These are phyloP conservation scores for Diaprepes abbreviatus DNA, from an alignment of 2,888 invertebrate genomes.

Conservation along the genomic window DNA sequence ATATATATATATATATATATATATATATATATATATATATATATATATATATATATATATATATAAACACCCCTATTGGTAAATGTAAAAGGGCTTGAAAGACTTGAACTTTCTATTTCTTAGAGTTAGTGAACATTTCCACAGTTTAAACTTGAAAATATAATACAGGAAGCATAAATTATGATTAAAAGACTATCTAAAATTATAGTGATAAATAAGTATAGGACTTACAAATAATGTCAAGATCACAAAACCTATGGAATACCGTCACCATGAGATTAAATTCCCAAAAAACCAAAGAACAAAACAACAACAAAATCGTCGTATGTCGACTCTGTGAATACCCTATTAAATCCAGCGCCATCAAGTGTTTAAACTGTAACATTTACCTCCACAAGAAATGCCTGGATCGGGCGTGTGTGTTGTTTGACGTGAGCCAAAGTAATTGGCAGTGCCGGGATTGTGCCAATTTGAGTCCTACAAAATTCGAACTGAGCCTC, in stretches of 20 bases:
- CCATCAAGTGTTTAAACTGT: slow-evolving; percentile 54
- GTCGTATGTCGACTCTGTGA: slow-evolving; percentile 51
- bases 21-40: neutral
- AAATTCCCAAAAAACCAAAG: slow-evolving; percentile 16
- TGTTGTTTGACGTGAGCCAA: slow-evolving; percentile 52
- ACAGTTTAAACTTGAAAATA: no score
- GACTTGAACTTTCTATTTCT: no score
- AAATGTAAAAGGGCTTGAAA: no score
- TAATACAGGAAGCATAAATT: neutral
- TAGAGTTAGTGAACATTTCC: no score
- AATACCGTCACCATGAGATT: slow-evolving; percentile 21
- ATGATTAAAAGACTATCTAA: neutral
- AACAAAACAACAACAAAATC: slow-evolving; percentile 5
- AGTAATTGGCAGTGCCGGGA: slow-evolving; percentile 53
- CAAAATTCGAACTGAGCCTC: slow-evolving; percentile 47
- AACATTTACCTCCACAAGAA: slow-evolving; percentile 52
- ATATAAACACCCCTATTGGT: no score
- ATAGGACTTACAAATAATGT: slow-evolving; percentile 10
- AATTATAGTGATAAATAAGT: neutral
- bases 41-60: neutral
- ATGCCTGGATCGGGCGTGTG: slow-evolving; percentile 53
- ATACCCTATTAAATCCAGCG: slow-evolving; percentile 51
- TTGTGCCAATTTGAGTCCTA: slow-evolving; percentile 47
- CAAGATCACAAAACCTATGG: slow-evolving; percentile 32
- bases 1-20: neutral